These are phyloP conservation scores for Cryptocheilus praepositus DNA, from an alignment of 2,888 invertebrate species.

Conservation along the genomic window DNA sequence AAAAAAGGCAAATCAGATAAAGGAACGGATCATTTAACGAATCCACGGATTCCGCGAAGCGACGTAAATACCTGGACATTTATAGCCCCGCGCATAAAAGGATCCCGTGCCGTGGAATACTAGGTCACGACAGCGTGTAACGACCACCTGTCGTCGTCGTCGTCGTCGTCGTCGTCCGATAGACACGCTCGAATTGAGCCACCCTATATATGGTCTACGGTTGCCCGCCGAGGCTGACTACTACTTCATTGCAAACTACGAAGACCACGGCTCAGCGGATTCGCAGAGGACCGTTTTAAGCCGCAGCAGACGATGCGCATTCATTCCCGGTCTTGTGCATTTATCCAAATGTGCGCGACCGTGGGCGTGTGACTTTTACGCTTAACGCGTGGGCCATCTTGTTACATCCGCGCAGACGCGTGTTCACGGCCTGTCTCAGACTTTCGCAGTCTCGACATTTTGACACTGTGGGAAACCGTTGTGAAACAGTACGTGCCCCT, in stretches of 20 bases:
- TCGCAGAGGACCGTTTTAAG: conserved; percentile 3
- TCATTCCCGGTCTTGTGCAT: not conserved
- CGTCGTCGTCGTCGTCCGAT: conserved; percentile 1
- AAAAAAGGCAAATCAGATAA: no score
- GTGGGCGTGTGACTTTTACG: no score
- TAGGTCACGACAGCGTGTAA: conserved; percentile 16
- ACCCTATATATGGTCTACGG: conserved; percentile 37
- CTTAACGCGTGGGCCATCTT: no score
- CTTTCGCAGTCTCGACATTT: no score
- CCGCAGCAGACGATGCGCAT: conserved; percentile 5
- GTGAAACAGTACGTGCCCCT: no score
- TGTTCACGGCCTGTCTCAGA: no score
- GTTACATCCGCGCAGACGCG: no score
- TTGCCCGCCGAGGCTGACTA: conserved; percentile 17
- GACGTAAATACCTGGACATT: conserved; percentile 1
- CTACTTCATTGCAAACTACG: not conserved
- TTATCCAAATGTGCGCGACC: not conserved
- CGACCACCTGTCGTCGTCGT: conserved; percentile 2
- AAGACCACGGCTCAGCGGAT: conserved; percentile 15
- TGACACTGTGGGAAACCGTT: no score
- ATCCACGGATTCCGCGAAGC: not conserved
- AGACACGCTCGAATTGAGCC: conserved; percentile 26
- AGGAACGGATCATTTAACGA: no score
- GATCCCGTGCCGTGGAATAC: conserved; percentile 7
- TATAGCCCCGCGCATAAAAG: not conserved